These are phyloP conservation scores for Catharus fuscescens DNA, from an alignment of 2,113 vertebrate species.

Conservation along the genomic window DNA sequence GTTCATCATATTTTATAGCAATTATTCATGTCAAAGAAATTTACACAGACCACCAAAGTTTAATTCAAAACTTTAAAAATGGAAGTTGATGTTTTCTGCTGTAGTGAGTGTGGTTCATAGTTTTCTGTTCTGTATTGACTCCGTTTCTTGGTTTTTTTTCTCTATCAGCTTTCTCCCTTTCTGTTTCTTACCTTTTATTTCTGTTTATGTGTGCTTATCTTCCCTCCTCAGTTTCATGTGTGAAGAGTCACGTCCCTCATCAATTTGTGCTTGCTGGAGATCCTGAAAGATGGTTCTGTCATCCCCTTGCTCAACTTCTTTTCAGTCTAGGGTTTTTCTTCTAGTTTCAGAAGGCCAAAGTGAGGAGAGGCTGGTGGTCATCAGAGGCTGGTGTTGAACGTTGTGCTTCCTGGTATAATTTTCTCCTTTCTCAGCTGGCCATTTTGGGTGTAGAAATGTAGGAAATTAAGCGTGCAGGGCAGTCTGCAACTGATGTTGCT, in stretches of 20 bases:
- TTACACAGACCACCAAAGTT: neutral
- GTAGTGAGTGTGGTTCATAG: rapidly evolving
- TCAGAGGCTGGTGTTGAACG: neutral
- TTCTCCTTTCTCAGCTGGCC: neutral
- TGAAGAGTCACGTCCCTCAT: neutral
- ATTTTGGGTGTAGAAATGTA: rapidly evolving
- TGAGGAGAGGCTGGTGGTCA: neutral
- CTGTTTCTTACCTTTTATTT: neutral
- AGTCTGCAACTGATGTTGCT: neutral
- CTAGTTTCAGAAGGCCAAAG: neutral
- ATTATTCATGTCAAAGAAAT: neutral
- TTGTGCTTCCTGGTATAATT: neutral
- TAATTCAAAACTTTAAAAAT: neutral
- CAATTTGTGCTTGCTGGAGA: neutral
- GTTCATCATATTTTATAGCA: neutral
- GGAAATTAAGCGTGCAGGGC: neutral
- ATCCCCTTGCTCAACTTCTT: neutral
- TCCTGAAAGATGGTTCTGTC: neutral
- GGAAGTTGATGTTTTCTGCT: neutral
- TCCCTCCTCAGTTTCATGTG: neutral
- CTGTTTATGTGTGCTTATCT: neutral
- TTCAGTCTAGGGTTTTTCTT: neutral
- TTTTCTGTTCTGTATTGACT: neutral
- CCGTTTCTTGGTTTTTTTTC: neutral
- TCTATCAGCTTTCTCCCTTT: neutral